Evolutionary conservation across 2,113 vertebrate species (phyloP), one percentile per base, ranked within the genome.

Genomic region (Anguilla rostrata): DNA sequence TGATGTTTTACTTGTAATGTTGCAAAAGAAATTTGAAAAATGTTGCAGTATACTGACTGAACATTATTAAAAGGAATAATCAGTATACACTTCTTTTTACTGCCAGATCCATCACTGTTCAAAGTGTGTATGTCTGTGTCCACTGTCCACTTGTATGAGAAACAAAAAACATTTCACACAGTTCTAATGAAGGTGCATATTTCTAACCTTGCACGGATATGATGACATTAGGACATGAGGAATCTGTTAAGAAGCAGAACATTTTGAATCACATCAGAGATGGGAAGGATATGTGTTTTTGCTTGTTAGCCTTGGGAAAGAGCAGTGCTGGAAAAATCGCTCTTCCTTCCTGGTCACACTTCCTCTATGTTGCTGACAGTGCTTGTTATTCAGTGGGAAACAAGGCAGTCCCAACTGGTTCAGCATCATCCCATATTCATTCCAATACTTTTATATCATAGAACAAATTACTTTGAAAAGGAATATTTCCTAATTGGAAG

Each of bases 301-400:
- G 22, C 82, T 63, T 39, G 5, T 40, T 83, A 78, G 56, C 84
- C 88, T 34, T 80, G 79, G 16, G 81, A 85, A 16, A 81, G 43
- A 87, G 79, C 57, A 56, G 41, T 57, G 34, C 39, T 43, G 87
- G 46, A 82, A 41, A 87, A 84, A 63, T 79, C 85, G 92, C 90
- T 93, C 57, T 81, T 91, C 91, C 92, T 94, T 94, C 94, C 94
- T 94, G 91, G 63, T 90, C 91, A 87, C 88, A 90, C 88, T 91
- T 92, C 92, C 90, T 89, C 83, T 89, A 86, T 90, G 93, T 88
- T 94, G 94, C 94, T 95, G 94, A 94, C 92, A 43, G 87, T 88
- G 85, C 89, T 88, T 88, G 85, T 15, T 88, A 91, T 92, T 85
- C 79, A 83, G 86, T 85, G 86, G 82, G 66, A 75, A 53, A 81